Base-by-base conservation (phyloP, 2,797 vertebrate species). In the Natrix natrix region DNA sequence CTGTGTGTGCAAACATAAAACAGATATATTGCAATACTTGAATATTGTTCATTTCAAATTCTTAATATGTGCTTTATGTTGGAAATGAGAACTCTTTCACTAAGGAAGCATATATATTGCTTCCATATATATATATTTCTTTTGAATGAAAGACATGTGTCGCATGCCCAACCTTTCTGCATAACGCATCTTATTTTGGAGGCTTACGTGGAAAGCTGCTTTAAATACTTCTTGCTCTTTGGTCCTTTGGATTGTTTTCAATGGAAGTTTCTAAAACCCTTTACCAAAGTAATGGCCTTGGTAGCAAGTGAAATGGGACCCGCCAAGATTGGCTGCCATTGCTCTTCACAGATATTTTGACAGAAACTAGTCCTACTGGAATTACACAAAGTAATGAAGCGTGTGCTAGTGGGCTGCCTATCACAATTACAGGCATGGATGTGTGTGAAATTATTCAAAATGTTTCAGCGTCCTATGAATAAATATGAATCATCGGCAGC, bases 391-490 rank as follows among this genome's bases (percentile, higher is more conserved):
- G 37, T 95, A 96, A 95, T 96, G 95, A 96, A 96, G 90, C 92
- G 94, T 95, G 92, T 96, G 93, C 90, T 97, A 90, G 91, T 96
- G 95, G 93, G 96, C 94, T 96, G 95, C 92, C 93, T 96, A 94
- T 96, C 95, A 97, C 63, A 97, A 95, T 97, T 97, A 97, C 0
- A 8, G 69, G 89, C 94, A 96, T 94, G 94, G 94, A 96, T 97
- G 95, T 63, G 91, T 94, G 5, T 97, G 94, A 97, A 97, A 96
- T 96, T 95, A 91, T 96, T 97, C 88, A 96, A 96, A 96, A 95
- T 94, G 92, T 88, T n/a, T 96, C 88, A 93, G 89, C 54, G 91
- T 78, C n/a, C 57, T 95, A 91, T 96, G 93, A 96, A 96, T 97
- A 97, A 97, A 96, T 96, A 94, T 90, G 83, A 94, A 94, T 86